phyloP scores from a whole-genome alignment of 2,888 invertebrate genomes.

The Pterobdella sp. region DNA sequence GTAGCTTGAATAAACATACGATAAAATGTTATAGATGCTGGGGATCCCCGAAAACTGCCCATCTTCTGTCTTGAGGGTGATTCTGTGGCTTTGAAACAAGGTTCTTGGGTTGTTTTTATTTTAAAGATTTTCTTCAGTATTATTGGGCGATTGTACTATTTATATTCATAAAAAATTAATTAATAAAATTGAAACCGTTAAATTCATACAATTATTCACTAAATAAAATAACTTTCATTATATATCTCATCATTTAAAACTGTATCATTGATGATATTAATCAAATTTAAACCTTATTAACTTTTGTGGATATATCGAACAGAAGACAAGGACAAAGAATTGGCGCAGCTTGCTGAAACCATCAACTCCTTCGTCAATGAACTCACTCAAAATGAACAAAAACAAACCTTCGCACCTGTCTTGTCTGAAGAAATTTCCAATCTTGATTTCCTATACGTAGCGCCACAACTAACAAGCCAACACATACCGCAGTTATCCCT shows the following conservation, averaged over 20 bases:
- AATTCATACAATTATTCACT: background rate
- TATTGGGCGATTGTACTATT: too few species aligned
- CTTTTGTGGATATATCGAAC: too few species aligned
- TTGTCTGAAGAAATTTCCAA: too few species aligned
- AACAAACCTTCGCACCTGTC: too few species aligned
- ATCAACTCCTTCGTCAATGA: too few species aligned
- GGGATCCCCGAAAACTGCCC: background rate
- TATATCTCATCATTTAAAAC: background rate
- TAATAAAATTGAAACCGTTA: background rate
- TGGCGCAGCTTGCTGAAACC: too few species aligned
- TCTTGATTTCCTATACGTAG: too few species aligned
- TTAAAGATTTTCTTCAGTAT: too few species aligned
- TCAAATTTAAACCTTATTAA: too few species aligned
- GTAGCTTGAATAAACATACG: background rate
- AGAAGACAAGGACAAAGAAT: too few species aligned
- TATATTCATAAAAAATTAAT: background rate
- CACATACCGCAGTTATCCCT: background rate
- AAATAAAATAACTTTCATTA: slow-evolving; percentile 18
- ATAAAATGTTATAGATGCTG: background rate
- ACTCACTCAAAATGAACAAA: too few species aligned
- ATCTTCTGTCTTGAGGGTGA: background rate
- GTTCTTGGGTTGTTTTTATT: background rate
- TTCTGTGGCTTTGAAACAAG: background rate
- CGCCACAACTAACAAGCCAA: too few species aligned
- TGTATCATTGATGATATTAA: background rate